Percentiles rank a stretch among this genome's conserved stretches.
These are phyloP conservation scores for Choreutis nemorana DNA, from an alignment of 2,888 invertebrate species.

Conservation along the genomic window DNA sequence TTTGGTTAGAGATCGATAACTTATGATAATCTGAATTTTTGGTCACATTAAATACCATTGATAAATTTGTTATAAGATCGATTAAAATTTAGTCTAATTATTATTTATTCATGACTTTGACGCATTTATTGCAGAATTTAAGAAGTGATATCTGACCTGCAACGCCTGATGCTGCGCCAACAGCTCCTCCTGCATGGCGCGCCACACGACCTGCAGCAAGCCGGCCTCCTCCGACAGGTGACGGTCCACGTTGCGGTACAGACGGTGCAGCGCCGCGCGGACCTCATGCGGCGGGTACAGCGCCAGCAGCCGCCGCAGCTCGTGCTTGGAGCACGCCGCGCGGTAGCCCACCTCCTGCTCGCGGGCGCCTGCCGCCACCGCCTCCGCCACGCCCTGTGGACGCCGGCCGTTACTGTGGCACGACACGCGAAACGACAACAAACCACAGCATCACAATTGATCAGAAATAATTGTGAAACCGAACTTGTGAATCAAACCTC, in stretches of 20 bases:
- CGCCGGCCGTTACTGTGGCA: constrained; percentile 1
- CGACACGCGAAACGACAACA: neutral
- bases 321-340: constrained; percentile 96
- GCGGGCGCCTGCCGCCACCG: constrained; percentile 93
- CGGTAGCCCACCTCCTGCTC: constrained; percentile 98
- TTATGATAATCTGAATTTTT: too few relatives aligned
- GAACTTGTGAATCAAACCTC: constrained; percentile 55
- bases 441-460: neutral
- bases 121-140: too few relatives aligned
- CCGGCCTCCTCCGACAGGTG: constrained; percentile 96
- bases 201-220: constrained; percentile 96
- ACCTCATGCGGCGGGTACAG: constrained; percentile 85
- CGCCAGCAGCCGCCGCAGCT: constrained; percentile 91
- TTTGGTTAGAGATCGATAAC: too few relatives aligned
- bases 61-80: too few relatives aligned
- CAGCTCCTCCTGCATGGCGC: constrained; percentile 99
- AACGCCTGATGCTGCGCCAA: constrained; percentile 89
- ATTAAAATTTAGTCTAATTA: too few relatives aligned
- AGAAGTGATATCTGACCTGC: too few relatives aligned
- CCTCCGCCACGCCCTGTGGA: constrained; percentile 81
- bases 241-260: constrained; percentile 97
- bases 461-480: neutral
- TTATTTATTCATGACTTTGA: too few relatives aligned
- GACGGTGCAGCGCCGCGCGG: constrained; percentile 89
- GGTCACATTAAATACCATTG: too few relatives aligned